Conservation (phyloP, 2,797 vertebrate species). For the Pseudopleuronectes americanus region DNA sequence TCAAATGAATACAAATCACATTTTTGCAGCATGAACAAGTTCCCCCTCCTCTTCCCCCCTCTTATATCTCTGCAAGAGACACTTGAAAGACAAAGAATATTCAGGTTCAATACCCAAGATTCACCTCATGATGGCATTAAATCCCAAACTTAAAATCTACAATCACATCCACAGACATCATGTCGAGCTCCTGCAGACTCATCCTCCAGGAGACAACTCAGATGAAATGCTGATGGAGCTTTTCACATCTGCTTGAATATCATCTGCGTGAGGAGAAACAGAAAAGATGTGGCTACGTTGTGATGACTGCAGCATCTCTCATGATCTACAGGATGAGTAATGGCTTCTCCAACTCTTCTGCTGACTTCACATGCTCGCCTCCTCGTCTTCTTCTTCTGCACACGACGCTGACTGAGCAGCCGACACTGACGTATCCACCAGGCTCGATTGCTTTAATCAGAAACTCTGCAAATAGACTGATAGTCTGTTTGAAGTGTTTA, state of each 20-base stretch:
- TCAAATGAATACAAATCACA: background rate
- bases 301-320: constrained; percentile 45
- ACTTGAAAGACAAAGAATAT: background rate
- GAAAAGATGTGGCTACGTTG: constrained; percentile 17
- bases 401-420: constrained; percentile 26
- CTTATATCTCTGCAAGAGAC: no score
- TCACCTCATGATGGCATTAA: constrained; percentile 68
- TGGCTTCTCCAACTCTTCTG: constrained; percentile 19
- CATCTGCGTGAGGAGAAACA: background rate
- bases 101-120: constrained; percentile 17
- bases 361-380: constrained; percentile 39
- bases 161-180: constrained; percentile 17
- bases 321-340: constrained; percentile 38
- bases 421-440: constrained; percentile 22
- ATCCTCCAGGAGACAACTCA: constrained; percentile 23
- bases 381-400: constrained; percentile 42
- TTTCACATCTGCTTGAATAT: constrained; percentile 25
- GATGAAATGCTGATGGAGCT: constrained; percentile 36
- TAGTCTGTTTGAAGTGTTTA: constrained; percentile 41
- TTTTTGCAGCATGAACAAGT: background rate
- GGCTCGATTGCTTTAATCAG: constrained; percentile 45
- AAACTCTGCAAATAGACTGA: constrained; percentile 35
- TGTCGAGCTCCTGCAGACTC: constrained; percentile 12
- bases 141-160: constrained; percentile 36
- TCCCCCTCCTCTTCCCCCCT: background rate